Evolutionary conservation across 2,113 vertebrate genomes (phyloP), one percentile per base, ranked within the genome.

Genomic region (Brachyhypopomus gauderio): DNA sequence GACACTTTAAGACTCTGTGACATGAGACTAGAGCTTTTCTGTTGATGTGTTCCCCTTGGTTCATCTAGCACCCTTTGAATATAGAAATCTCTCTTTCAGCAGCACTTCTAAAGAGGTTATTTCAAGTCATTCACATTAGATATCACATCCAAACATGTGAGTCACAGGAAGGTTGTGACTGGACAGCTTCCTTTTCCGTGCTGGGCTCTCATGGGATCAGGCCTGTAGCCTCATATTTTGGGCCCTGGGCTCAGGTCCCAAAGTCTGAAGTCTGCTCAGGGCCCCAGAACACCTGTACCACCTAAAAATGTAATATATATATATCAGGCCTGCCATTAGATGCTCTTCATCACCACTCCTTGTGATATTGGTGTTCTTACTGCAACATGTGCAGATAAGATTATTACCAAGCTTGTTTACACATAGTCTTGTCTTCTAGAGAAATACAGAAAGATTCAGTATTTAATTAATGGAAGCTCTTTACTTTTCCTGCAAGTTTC

Each of bases 121-220:
- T 81, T 59, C 55, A 69, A 56, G 72, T 58, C 66, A 55, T 66
- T 25, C 36, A 41, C n/a, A 58, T 74, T 30, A 34, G 30, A 41
- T 62, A 48, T 75, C 30, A 45, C n/a, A 75, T 66, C 36, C 17
- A 56, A 80, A 75, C 60, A 45, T 80, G 62, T n/a, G 48, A 74
- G 36, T 81, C 67, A 56, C 72, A 67, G 36, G 66, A 80, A 27
- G 41, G 19, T 45, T 20, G 48, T 63, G 41, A 73, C 30, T 80
- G 27, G 38, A 80, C 41, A 38, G 22, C 45, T 48, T 0, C 16
- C 4, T 25, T 30, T 78, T 78, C 58, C 6, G 17, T 36, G 4
- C 20, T 48, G 22, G 67, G 23, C 38, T 64, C 27, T 25, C 27
- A 9, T 30, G 1, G 4, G 58, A 14, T 11, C 45, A 52, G 45